Evolutionary conservation across 2,113 vertebrate genomes (phyloP).

Genomic region (Probosciger aterrimus): DNA sequence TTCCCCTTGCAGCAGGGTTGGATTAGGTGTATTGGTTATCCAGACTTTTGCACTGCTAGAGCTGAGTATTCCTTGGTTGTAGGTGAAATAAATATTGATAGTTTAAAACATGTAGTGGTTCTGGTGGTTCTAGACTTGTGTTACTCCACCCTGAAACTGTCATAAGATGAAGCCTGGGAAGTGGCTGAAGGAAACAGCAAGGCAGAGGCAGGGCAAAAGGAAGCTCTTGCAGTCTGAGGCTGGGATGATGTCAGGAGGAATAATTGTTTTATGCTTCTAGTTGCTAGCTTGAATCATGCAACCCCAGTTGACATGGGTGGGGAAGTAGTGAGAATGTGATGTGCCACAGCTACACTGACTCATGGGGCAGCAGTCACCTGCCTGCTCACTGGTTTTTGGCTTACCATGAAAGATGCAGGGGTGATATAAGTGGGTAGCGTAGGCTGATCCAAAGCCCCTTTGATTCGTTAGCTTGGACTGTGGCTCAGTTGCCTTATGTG

Average conservation of each 20-base stretch:
- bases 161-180: not conserved
- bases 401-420: not conserved
- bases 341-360: not conserved
- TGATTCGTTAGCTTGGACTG: not conserved
- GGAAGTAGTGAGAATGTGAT: not conserved
- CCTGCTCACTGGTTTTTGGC: not conserved
- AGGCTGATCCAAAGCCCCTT: not conserved
- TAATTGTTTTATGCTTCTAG: constrained; percentile 37
- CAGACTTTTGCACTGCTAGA: not conserved
- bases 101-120: not conserved
- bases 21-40: not conserved
- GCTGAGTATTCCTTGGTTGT: not conserved
- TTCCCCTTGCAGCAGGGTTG: fast-evolving
- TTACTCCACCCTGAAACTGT: not conserved
- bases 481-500: not conserved
- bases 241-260: constrained; percentile 30
- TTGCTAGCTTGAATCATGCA: constrained; percentile 20
- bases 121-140: not conserved
- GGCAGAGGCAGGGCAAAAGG: not conserved
- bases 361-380: not conserved
- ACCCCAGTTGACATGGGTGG: not conserved
- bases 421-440: not conserved
- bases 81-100: not conserved
- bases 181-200: not conserved
- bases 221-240: constrained; percentile 1